These are phyloP conservation scores for Eupsilia transversa DNA, from an alignment of 2,888 invertebrate species.

Conservation along the genomic window DNA sequence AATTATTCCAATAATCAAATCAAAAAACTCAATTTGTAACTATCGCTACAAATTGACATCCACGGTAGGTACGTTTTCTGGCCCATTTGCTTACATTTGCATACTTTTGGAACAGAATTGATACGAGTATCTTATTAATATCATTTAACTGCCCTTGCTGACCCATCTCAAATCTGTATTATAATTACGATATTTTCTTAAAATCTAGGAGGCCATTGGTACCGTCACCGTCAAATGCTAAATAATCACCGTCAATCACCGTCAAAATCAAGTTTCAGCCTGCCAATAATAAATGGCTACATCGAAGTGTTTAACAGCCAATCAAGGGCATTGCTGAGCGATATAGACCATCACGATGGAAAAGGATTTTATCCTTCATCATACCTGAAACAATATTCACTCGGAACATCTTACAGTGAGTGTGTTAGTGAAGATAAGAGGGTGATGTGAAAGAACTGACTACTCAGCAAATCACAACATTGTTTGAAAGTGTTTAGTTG, in stretches of 20 bases:
- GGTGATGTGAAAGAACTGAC: too few relatives aligned
- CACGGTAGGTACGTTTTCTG: background rate
- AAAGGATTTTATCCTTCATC: slow-evolving; percentile 3
- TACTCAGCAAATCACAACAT: too few relatives aligned
- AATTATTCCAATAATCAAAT: too few relatives aligned
- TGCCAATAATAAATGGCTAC: background rate
- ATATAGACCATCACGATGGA: slow-evolving; percentile 5
- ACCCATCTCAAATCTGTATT: too few relatives aligned
- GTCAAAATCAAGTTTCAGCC: slow-evolving; percentile 3
- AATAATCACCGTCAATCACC: too few relatives aligned
- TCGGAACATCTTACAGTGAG: slow-evolving; percentile 6
- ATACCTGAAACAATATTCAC: background rate
- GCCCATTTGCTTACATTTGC: background rate
- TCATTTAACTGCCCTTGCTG: too few relatives aligned
- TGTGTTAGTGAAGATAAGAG: background rate
- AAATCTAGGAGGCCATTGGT: slow-evolving; percentile 1
- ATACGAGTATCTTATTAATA: too few relatives aligned
- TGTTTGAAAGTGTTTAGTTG: too few relatives aligned
- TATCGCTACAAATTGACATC: background rate
- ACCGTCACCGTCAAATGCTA: background rate
- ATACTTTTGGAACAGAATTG: background rate
- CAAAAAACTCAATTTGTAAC: too few relatives aligned
- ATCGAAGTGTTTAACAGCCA: slow-evolving; percentile 11
- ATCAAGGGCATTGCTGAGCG: background rate
- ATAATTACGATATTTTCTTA: background rate